These are phyloP conservation scores for Heliconius erato DNA, from an alignment of 2,888 invertebrate species.

Conservation along the genomic window DNA sequence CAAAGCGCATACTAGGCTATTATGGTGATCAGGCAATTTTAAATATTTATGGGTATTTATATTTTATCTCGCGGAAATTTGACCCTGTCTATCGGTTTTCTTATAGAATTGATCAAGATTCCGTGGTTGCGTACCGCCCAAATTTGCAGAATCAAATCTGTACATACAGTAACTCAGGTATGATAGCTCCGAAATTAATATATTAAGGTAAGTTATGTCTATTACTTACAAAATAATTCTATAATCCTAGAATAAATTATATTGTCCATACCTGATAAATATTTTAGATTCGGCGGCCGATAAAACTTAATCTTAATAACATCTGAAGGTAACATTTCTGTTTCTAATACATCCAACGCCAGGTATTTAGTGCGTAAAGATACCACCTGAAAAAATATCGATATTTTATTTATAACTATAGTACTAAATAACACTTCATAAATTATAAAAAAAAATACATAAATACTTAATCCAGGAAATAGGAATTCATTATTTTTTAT, in stretches of 20 bases:
- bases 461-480: no score
- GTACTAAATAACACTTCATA: background rate
- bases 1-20: no score
- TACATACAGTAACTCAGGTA: no score
- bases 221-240: background rate
- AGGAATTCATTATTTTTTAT: no score
- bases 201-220: background rate
- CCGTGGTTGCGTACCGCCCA: no score
- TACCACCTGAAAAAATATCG: conserved; percentile 88
- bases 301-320: conserved; percentile 98
- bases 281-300: conserved; percentile 97
- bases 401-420: background rate
- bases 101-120: no score
- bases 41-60: no score
- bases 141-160: no score
- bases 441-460: background rate
- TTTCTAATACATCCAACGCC: conserved; percentile 96
- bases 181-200: background rate
- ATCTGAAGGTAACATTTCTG: conserved; percentile 96
- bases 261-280: conserved; percentile 87
- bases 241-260: background rate
- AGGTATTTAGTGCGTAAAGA: conserved; percentile 95
- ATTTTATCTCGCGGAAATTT: no score
- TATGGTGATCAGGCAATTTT: no score
- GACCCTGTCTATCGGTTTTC: no score